These are phyloP conservation scores for Chanos chanos DNA, from an alignment of 2,797 vertebrate species.

Conservation along the genomic window DNA sequence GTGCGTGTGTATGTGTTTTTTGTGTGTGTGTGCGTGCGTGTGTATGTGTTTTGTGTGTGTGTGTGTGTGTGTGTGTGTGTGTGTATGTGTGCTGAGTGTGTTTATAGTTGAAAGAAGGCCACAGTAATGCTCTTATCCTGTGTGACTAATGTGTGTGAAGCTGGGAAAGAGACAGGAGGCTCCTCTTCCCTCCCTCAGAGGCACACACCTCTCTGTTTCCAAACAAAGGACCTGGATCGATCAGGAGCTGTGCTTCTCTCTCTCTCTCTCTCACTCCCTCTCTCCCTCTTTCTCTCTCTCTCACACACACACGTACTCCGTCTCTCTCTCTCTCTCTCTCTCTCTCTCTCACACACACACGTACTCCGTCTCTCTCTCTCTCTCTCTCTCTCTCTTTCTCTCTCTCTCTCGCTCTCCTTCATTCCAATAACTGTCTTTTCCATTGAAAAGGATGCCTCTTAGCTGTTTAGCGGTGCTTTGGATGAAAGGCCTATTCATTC, in stretches of 20 bases:
- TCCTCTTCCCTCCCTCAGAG: constrained; percentile 18
- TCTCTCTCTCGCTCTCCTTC: background rate
- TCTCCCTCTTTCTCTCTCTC: background rate
- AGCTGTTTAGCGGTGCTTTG: no score
- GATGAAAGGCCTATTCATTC: no score
- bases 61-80: background rate
- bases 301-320: no score
- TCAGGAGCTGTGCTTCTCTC: background rate
- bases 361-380: background rate
- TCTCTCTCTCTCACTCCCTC: background rate
- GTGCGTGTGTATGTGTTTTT: no score
- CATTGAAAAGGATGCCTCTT: background rate
- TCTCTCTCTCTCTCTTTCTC: background rate
- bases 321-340: background rate
- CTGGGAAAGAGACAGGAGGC: background rate
- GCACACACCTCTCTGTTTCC: no score
- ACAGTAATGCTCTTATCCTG: constrained; percentile 33
- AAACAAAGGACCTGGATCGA: background rate
- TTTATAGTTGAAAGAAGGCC: constrained; percentile 1
- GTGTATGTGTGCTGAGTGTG: constrained; percentile 3
- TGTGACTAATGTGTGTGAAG: constrained; percentile 39
- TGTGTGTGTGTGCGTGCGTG: no score
- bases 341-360: background rate
- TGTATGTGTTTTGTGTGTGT: no score
- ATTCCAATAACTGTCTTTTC: background rate